phyloP scores from a whole-genome alignment of 2,888 invertebrate species.

The Cephus spinipes region DNA sequence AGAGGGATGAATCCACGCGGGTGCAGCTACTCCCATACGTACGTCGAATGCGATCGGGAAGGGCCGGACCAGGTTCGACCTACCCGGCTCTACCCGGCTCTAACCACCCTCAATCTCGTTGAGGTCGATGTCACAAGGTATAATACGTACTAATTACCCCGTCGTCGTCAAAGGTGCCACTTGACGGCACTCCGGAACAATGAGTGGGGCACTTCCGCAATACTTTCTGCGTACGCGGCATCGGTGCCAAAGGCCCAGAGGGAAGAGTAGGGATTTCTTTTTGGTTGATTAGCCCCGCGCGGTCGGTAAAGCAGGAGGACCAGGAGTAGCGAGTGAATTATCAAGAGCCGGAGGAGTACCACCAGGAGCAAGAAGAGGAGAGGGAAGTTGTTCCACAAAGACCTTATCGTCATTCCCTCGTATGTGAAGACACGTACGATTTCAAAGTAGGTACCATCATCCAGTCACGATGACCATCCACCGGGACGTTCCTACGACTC shows the following conservation, averaged over 20 bases:
- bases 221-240: constrained; percentile 58
- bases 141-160: constrained; percentile 63
- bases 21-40: neutral
- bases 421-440: constrained; percentile 10
- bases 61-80: neutral
- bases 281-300: constrained; percentile 52
- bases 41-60: neutral
- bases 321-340: neutral
- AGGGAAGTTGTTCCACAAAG: constrained; percentile 3
- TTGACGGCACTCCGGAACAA: constrained; percentile 54
- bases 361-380: neutral
- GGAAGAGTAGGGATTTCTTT: constrained; percentile 31
- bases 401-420: constrained; percentile 14
- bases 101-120: neutral
- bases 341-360: constrained; percentile 19
- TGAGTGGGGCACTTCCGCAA: constrained; percentile 51
- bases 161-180: constrained; percentile 58
- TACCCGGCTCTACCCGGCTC: neutral
- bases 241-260: constrained; percentile 40
- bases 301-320: neutral
- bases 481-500: constrained; percentile 23
- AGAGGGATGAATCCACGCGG: too few species aligned
- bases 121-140: constrained; percentile 54
- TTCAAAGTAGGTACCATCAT: constrained; percentile 30
- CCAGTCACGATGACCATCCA: constrained; percentile 52